Evolutionary conservation across 2,113 vertebrate genomes (phyloP).

Genomic region (Cichladusa arquata): DNA sequence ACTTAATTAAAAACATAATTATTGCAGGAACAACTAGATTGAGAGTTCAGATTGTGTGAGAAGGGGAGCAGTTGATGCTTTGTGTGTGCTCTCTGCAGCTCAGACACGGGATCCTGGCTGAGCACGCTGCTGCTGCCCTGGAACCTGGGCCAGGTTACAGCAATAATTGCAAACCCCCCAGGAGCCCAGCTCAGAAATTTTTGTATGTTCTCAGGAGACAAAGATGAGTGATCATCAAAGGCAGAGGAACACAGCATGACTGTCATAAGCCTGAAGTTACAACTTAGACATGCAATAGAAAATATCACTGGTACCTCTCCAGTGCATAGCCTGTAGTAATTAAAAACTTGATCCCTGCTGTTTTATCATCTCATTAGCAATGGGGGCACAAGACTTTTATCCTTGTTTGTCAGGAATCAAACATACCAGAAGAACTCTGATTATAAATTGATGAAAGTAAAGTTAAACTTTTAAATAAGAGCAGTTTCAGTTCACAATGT

Average conservation of each 20-base stretch:
- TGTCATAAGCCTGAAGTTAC: conserved; percentile 94
- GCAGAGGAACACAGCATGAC: conserved; percentile 90
- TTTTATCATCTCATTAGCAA: conserved; percentile 95
- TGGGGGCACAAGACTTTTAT: conserved; percentile 89
- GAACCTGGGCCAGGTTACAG: conserved; percentile 74
- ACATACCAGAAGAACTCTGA: conserved; percentile 81
- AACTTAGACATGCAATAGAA: conserved; percentile 91
- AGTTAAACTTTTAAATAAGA: conserved; percentile 84
- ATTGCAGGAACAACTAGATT: not conserved
- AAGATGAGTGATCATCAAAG: conserved; percentile 94
- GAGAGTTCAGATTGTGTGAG: not conserved
- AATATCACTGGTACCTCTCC: conserved; percentile 84
- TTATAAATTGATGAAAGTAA: conserved; percentile 85
- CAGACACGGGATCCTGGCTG: not conserved
- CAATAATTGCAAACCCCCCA: conserved; percentile 74
- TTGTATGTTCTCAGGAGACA: conserved; percentile 88
- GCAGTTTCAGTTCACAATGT: conserved; percentile 75
- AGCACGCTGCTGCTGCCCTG: conserved; percentile 7
- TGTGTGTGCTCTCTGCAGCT: not conserved
- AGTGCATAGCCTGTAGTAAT: conserved; percentile 90
- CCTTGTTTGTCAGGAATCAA: conserved; percentile 90
- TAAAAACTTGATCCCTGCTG: conserved; percentile 96
- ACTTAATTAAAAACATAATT: conserved; percentile 28
- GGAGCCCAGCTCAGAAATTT: conserved; percentile 78
- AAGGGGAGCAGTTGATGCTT: not conserved